phyloP scores from a whole-genome alignment of 2,888 invertebrate species.

The Cephus rjabovi region DNA sequence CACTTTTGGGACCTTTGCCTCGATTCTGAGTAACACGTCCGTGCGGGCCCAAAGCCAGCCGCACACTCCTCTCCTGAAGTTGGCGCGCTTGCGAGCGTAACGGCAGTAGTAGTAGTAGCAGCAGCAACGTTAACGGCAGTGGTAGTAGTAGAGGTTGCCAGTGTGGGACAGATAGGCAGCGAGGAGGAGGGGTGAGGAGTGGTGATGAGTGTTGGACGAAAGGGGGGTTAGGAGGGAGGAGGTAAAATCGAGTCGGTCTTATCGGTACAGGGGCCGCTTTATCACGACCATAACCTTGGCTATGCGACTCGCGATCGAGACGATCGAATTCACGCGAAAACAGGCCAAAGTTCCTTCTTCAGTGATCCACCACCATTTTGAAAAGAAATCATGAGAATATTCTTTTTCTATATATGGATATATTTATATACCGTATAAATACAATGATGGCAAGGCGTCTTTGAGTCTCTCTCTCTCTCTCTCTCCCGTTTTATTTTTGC shows the following conservation, averaged over 20 bases:
- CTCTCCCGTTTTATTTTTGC: not conserved
- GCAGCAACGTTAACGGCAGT: not conserved
- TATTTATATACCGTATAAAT: not conserved
- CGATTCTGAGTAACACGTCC: conserved; percentile 24
- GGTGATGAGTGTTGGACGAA: not conserved
- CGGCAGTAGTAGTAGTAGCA: no score
- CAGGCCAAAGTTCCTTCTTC: not conserved
- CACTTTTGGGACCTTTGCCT: not conserved
- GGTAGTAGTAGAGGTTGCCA: not conserved
- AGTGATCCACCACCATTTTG: not conserved
- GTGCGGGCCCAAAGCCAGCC: conserved; percentile 42
- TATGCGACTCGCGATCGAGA: conserved; percentile 33
- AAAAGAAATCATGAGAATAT: not conserved
- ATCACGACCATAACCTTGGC: conserved; percentile 61
- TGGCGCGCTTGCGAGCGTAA: not conserved
- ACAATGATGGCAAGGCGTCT: not conserved
- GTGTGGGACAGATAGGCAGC: not conserved
- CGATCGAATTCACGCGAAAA: conserved; percentile 5
- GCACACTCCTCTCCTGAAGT: conserved; percentile 32
- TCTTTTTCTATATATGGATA: not conserved
- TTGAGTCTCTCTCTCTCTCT: conserved; percentile 3
- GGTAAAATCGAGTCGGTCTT: conserved; percentile 4
- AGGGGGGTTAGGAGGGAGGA: not conserved
- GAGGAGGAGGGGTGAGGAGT: not conserved
- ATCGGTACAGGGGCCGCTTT: conserved; percentile 36